These are phyloP conservation scores for Spongilla lacustris DNA, from an alignment of 37 sponge, comb jelly and placozoan species.

Conservation along the genomic window DNA sequence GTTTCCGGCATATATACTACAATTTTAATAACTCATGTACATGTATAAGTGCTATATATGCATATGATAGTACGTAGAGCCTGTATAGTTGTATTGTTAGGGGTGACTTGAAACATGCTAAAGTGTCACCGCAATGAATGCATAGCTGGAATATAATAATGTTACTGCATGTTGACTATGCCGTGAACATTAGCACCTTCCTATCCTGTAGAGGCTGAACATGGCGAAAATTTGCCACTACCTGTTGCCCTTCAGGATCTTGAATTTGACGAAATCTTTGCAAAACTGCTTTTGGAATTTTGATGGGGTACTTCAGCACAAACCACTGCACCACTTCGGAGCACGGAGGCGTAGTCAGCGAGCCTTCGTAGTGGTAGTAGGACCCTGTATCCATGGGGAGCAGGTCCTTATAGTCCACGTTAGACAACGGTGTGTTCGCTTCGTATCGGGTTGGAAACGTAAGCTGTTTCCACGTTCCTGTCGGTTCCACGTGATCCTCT, in stretches of 20 bases:
- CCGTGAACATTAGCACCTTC: neutral
- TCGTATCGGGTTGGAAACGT: neutral
- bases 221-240: constrained; percentile 4
- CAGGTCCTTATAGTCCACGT: neutral
- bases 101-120: no score
- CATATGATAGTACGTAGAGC: no score
- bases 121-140: no score
- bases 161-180: no score
- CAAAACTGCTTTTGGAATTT: constrained; percentile 20
- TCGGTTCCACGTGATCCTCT: neutral
- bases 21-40: no score
- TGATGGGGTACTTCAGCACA: constrained; percentile 47
- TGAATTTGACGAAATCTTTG: constrained; percentile 10
- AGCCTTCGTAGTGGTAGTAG: constrained; percentile 68
- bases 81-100: no score
- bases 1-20: no score
- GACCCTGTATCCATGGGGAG: constrained; percentile 19
- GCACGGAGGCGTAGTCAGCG: constrained; percentile 68
- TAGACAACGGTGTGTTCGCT: neutral
- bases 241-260: neutral
- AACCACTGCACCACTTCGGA: constrained; percentile 72
- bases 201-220: constrained; percentile 16
- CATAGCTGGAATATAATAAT: no score
- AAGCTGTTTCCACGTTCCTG: constrained; percentile 21
- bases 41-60: no score